Evolutionary conservation across 1,140 invertebrate species (phyloP).

Genomic region (Drosophila parabipectinata): DNA sequence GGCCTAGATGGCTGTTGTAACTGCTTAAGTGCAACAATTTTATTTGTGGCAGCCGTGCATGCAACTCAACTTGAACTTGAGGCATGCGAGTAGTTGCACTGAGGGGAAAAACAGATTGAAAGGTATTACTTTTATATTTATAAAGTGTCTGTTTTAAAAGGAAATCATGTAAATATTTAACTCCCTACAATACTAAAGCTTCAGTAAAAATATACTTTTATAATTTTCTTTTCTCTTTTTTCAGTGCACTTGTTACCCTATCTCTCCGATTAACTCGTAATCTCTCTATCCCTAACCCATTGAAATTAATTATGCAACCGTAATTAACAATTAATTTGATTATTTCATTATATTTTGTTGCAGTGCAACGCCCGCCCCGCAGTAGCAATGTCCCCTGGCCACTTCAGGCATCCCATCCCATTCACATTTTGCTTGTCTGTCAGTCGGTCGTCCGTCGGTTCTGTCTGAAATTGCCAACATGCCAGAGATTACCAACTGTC

Average conservation of each 20-base stretch:
- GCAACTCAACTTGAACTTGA: constrained; percentile 61
- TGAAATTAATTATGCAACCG: constrained; percentile 38
- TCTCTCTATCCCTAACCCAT: constrained; percentile 27
- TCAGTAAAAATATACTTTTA: neutral
- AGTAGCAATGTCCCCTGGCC: constrained; percentile 36
- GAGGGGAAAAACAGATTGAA: neutral
- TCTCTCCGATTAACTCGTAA: constrained; percentile 2
- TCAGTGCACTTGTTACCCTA: neutral
- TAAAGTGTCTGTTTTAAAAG: neutral
- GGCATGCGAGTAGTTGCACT: constrained; percentile 57
- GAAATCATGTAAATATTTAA: neutral
- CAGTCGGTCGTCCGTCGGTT: constrained; percentile 40
- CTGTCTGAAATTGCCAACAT: constrained; percentile 83
- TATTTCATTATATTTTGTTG: constrained; percentile 35
- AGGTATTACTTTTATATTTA: neutral
- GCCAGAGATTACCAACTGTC: constrained; percentile 84
- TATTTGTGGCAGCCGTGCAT: constrained; percentile 70
- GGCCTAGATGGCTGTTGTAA: constrained; percentile 47
- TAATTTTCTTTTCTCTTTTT: neutral
- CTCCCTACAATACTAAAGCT: no score
- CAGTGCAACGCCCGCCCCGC: constrained; percentile 45
- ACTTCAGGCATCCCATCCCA: constrained; percentile 16
- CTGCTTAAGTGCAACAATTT: constrained; percentile 80
- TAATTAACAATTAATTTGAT: constrained; percentile 39
- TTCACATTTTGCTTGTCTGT: constrained; percentile 45